These are phyloP conservation scores for Solen grandis DNA, from an alignment of 1,140 invertebrate species.

Conservation along the genomic window DNA sequence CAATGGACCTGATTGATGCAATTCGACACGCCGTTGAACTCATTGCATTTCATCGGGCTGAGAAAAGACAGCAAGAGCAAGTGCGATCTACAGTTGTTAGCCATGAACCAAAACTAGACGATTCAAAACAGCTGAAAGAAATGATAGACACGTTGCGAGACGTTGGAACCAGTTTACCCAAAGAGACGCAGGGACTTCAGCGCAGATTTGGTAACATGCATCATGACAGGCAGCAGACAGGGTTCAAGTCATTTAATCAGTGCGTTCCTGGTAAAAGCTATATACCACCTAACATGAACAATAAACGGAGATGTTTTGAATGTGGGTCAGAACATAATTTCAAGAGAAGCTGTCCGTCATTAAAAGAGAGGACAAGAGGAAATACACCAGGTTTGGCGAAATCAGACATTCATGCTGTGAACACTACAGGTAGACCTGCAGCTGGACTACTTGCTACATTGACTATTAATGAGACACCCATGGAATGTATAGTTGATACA, in stretches of 20 bases:
- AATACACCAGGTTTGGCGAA: neutral
- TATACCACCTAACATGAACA: neutral
- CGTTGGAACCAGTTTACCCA: neutral
- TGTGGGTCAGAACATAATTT: too few relatives aligned
- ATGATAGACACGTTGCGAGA: neutral
- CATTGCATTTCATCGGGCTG: neutral
- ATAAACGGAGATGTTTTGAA: too few relatives aligned
- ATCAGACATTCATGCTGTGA: neutral
- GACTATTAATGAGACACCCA: neutral
- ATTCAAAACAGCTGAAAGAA: too few relatives aligned
- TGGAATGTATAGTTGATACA: constrained; percentile 28
- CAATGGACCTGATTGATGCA: constrained; percentile 24
- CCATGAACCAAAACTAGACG: too few relatives aligned
- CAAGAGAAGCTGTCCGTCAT: neutral
- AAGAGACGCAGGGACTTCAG: neutral
- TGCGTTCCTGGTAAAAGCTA: too few relatives aligned
- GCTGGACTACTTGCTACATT: constrained; percentile 28
- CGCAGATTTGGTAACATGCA: too few relatives aligned
- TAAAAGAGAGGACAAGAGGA: neutral
- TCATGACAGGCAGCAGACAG: too few relatives aligned
- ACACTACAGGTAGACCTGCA: neutral
- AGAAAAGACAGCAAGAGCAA: too few relatives aligned
- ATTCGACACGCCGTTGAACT: too few relatives aligned
- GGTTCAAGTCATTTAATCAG: too few relatives aligned
- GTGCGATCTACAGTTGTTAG: too few relatives aligned